Conservation (phyloP, 2,888 invertebrate genomes). For the Leistus spinibarbis region DNA sequence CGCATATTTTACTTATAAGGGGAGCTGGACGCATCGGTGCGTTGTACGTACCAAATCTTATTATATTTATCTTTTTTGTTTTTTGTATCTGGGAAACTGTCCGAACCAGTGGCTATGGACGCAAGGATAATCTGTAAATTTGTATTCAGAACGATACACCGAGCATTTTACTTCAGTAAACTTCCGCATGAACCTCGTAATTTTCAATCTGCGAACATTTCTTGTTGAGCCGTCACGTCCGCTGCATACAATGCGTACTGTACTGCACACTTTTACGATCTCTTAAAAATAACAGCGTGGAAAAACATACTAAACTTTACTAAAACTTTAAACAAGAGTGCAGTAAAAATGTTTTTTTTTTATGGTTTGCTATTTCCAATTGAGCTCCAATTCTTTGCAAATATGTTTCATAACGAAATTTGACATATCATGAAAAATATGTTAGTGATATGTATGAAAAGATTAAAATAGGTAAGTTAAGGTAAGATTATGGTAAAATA, state of each 20-base stretch:
- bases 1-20: too few relatives aligned
- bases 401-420: too few relatives aligned
- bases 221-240: neutral
- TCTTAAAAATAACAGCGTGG: neutral
- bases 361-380: neutral
- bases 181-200: constrained; percentile 14
- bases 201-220: constrained; percentile 23
- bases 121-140: constrained; percentile 23
- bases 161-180: constrained; percentile 28
- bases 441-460: too few relatives aligned
- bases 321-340: neutral
- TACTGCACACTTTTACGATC: neutral
- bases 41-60: too few relatives aligned
- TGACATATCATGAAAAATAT: too few relatives aligned
- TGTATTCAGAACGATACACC: constrained; percentile 24
- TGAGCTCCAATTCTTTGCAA: neutral
- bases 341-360: neutral
- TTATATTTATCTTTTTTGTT: neutral
- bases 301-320: neutral
- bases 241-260: neutral
- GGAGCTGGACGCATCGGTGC: too few relatives aligned
- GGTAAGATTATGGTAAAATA: too few relatives aligned
- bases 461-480: too few relatives aligned
- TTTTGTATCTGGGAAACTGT: neutral
- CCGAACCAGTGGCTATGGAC: constrained; percentile 2